Evolutionary conservation across 2,888 invertebrate genomes (phyloP), one percentile per base, ranked within the genome.

Genomic region (Incurvaria masculella): DNA sequence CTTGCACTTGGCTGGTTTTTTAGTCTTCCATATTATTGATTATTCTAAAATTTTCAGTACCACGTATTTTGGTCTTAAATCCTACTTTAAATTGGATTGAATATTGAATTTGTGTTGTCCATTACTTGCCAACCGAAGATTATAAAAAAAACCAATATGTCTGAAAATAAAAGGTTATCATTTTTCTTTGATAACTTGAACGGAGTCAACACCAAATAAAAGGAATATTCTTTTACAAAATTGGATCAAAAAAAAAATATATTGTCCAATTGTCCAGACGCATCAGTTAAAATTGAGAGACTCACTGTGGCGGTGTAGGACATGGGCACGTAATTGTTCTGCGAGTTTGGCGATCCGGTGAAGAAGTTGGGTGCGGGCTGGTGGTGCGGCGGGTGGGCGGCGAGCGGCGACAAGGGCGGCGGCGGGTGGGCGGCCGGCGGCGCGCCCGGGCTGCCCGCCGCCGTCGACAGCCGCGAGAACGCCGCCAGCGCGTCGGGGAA

Each of bases 401-500:
- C 74, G 48, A 73, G 72, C 47, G 75, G 78, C 39, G 72, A 76
- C 44, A 74, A 71, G 41, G 72, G 75, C 51, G 68, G 73, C 43
- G 62, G 63, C 49, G 63, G 63, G 46, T 42, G 51, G 60, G 51
- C 59, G 59, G 53, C 62, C 61, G 52, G 66, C 51, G 69, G 69
- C 50, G 65, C 66, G 54, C 69, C 68, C 2, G 80, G 79, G 56
- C 80, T 74, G 56, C 80, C 74, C 51, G 82, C 70, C 44, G 83
- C 83, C 47, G 93, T 89, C 20, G 92, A 91, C 79, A 94, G 82
- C 64, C 93, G 90, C 11, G 93, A 91, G 68, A 95, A 91, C 47
- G 94, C 93, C 53, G 91, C 81, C 53, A 95, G 76, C 21, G 94
- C 89, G 64, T 95, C 95, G 3, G 94, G 94, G 65, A 95, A 95